Evolutionary conservation across 1,140 invertebrate species (phyloP), one percentile per base, ranked within the genome.

Genomic region (Drosophila sturtevanti): DNA sequence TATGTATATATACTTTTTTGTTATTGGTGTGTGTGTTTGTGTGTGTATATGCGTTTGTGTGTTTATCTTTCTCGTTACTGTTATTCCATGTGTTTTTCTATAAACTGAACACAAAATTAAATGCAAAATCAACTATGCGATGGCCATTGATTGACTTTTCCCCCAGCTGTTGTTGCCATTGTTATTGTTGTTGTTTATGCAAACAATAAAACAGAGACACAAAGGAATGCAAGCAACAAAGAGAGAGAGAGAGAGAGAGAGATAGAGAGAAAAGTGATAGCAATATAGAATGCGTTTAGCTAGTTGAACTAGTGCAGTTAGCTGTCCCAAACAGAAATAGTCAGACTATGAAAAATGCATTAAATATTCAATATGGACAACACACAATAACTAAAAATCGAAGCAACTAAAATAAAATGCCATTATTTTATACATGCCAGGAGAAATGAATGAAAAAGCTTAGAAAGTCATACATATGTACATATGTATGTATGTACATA

Each of bases 281-380:
- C n/a, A n/a, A n/a, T n/a, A 61, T 38, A 74, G 63, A 71, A 66
- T 54, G 72, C 62, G 67, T 55, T 73, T 74, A 62, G 65, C 59
- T 65, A 70, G 59, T 51, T 52, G 14, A n/a, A 31, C 27, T 1
- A 31, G 4, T 3, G 22, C 11, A 9, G 55, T 6, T 10, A 34
- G 10, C 24, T 38, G 21, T 27, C 21, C 12, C 59, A 24, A 41
- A 64, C 63, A 62, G 44, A 61, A 56, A 52, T 64, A 22, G 72
- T 7, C 9, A 75, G 75, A 76, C 72, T 63, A 74, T 76, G 72
- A 76, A 35, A 52, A 67, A 35, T 75, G 64, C 72, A 76, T 76
- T 76, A 68, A 76, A 63, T 51, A 68, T 75, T 68, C 72, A 75
- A 74, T 73, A 73, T 72, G 68, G 62, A 60, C 22, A 24, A 34